Base-by-base conservation (phyloP, 1,140 invertebrate species). In the Whitmania pigra region DNA sequence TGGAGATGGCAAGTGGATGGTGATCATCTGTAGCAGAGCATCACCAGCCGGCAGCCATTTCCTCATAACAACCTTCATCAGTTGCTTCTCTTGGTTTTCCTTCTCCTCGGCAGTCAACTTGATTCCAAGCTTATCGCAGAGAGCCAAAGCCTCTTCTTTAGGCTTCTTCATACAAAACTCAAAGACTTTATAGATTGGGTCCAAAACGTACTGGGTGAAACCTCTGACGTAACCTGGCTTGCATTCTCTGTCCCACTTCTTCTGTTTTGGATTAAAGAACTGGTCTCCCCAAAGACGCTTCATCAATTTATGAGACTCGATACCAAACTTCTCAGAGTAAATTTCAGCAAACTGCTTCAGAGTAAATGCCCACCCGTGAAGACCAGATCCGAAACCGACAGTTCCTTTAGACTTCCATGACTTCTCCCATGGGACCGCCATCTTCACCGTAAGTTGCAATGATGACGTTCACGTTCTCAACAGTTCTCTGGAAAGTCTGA, bases 301-400 rank as follows among this genome's bases (percentile, higher is more conserved):
- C 95, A 99, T 99, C 77, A 99, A 87, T 82, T 98, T 97, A 68
- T 91, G 89, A 74, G 92, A 79, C 70, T 96, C 92, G 78, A 98
- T 95, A 83, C 94, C 94, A 87, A 99, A 98, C 84, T 98, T 98
- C 78, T 92, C 90, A 53, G 93, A 88, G 82, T 99, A 99, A 89
- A 99, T 95, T 83, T 97, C 93, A 71, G 96, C 88, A 85, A 99
- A 99, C 85, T 99, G 94, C 85, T 98, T 99, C 55, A 99, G 86
- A 70, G 96, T 98, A 82, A 99, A 99, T 70, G 96, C 97, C 97
- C 97, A 99, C 71, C 96, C 95, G 82, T 99, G 97, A 70, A 99
- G 89, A 68, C 86, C 97, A 53, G 95, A 97, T 75, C 97, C 97
- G 83, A 99, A 99, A 81, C 96, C 97, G 75, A 99, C 96, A 75